Evolutionary conservation across 2,888 invertebrate genomes (phyloP), one percentile per base, ranked within the genome.

Genomic region (Seira ritae): DNA sequence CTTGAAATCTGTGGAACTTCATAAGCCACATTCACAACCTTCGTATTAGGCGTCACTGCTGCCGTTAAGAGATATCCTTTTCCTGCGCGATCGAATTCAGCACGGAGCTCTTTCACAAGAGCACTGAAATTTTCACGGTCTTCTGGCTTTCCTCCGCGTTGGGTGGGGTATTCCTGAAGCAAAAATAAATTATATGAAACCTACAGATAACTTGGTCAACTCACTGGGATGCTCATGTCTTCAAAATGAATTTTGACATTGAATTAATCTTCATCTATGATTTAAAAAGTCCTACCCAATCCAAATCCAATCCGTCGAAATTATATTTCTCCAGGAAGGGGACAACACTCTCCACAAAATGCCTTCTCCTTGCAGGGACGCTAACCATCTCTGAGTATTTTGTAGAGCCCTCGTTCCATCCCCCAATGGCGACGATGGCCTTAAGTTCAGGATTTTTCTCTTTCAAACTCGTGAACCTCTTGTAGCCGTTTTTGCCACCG

Each of bases 91-190:
- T 92, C 91, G 87, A 94, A 94, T 19, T 91, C 93, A 50, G 90
- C 90, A 85, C 91, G 92, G 60, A 94, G 88, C 89, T 94, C 94
- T 88, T 91, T 92, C 0, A 94, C 86, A 0, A 94, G 90, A 6
- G 87, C 86, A 0, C 91, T 91, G 83, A 92, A 94, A 89, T 93
- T 93, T 3, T 92, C 87, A 85, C 31, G 2, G 31, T 31, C 31
- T 8, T 31, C 31, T 31, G 31, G 31, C 31, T 31, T 24, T 23
- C 93, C 91, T 82, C 93, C 93, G 42, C 94, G 90, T 67, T 93
- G 92, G 69, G 91, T 92, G 0, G 95, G 94, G 87, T 94, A 95
- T 89, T 94, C 89, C 31, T 31, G 31, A n/a, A n/a, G n/a, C n/a
- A n/a, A n/a, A n/a, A n/a, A n/a, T n/a, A n/a, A n/a, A n/a, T n/a